Evolutionary conservation across 35 echinoderm and acorn worm species (phyloP), one percentile per base, ranked within the genome.

Genomic region (Patiria miniata): DNA sequence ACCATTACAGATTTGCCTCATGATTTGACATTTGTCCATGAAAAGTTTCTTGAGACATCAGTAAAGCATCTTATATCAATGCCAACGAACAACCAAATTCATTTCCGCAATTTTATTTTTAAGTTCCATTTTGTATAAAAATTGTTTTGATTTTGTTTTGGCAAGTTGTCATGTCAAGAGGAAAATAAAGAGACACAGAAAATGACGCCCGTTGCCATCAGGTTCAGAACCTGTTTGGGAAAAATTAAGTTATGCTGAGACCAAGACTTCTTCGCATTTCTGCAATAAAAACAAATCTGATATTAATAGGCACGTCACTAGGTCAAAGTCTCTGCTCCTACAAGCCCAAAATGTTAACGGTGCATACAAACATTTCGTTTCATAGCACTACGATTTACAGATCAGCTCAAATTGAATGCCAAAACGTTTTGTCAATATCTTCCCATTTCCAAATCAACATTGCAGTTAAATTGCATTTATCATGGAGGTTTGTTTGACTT

Each of bases 161-260:
- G 65, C 1, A 73, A 34, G 65, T 73, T 73, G 65, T 73, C 65
- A 73, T 73, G 65, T 73, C 65, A 73, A 73, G 65, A 73, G 65
- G 65, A 73, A 73, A 73, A 36, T 23, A 14, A 73, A n/a, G n/a
- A n/a, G n/a, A n/a, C n/a, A n/a, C n/a, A n/a, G 23, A 73, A 23
- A 18, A 73, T 22, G 19, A 28, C 65, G 26, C 26, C 0, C 26
- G 21, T 36, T 7, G 65, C 65, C 65, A 6, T 26, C 19, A 16
- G 2, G 65, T 73, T 26, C 14, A 73, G 65, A 73, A 73, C 65
- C 65, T 73, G 65, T 73, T 73, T 26, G 65, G 65, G 65, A 73
- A 73, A 73, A 12, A 36, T 28, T 28, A 30, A 32, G 65, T 73
- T 73, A 73, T 34, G 65, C 10, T 1, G 60, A 23, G 65, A 23